A percentile compares a stretch with the other conserved stretches of the same genome.
Evolutionary conservation across 2,113 vertebrate genomes (phyloP).

Genomic region (Axis porcinus): DNA sequence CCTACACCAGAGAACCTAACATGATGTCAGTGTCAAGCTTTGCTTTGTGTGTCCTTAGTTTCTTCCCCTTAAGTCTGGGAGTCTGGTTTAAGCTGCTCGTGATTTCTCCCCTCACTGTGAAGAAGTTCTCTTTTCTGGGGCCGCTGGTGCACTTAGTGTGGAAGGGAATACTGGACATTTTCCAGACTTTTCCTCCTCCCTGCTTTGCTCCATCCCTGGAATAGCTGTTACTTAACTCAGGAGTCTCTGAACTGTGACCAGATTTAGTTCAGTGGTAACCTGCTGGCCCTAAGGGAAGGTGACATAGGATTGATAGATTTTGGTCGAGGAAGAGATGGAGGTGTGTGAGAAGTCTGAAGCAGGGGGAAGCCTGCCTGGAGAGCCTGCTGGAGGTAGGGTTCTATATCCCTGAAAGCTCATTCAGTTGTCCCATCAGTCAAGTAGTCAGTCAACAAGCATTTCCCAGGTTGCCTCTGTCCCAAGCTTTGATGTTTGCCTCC

Average conservation of each 20-base stretch:
- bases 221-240: background rate
- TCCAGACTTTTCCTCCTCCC: background rate
- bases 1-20: background rate
- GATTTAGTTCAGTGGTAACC: background rate
- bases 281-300: background rate
- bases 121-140: background rate
- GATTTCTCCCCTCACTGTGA: background rate
- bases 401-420: background rate
- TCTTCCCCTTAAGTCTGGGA: background rate
- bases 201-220: background rate
- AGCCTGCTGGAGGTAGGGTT: background rate
- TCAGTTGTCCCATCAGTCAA: background rate
- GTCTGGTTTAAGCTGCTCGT: background rate
- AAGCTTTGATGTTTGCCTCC: background rate
- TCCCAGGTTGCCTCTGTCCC: background rate
- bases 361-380: background rate
- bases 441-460: background rate
- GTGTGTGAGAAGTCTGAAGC: background rate
- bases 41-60: background rate
- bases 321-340: background rate
- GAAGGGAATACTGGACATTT: background rate
- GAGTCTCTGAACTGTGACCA: background rate
- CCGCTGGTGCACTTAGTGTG: background rate
- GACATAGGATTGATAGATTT: background rate
- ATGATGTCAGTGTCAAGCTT: background rate